Conservation (phyloP, 2,797 vertebrate genomes). For the Carapus acus region DNA sequence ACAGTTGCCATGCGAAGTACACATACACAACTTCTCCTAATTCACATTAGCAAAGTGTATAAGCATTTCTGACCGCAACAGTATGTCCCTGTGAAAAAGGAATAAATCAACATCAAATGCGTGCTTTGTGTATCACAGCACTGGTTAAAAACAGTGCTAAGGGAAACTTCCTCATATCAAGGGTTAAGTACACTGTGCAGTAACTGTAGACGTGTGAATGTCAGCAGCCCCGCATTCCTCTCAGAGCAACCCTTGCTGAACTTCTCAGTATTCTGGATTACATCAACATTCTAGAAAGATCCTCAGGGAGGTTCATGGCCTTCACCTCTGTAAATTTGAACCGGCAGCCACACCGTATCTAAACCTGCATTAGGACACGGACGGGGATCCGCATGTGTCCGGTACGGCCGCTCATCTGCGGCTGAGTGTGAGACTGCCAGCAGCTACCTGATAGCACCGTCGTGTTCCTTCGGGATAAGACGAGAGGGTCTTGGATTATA, state of each 20-base stretch:
- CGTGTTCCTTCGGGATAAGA: conserved; percentile 4
- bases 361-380: conserved; percentile 25
- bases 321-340: conserved; percentile 45
- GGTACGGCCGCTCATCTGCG: conserved; percentile 11
- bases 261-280: conserved; percentile 11
- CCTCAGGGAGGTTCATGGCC: conserved; percentile 54
- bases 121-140: conserved; percentile 3
- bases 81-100: neutral
- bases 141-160: conserved; percentile 8
- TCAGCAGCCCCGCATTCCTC: conserved; percentile 47
- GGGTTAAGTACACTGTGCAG: conserved; percentile 43
- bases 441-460: conserved; percentile 3
- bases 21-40: no score
- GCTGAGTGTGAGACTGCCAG: no score
- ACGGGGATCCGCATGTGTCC: conserved; percentile 10
- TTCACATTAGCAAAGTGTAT: no score
- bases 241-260: conserved; percentile 40
- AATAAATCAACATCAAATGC: neutral
- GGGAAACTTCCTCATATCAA: conserved; percentile 31
- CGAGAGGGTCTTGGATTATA: conserved; percentile 1
- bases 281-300: conserved; percentile 31
- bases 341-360: conserved; percentile 27
- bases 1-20: no score
- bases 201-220: conserved; percentile 53
- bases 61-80: no score